Base-by-base conservation (phyloP, 1,140 invertebrate species). In the Cardiocondyla obscurior region DNA sequence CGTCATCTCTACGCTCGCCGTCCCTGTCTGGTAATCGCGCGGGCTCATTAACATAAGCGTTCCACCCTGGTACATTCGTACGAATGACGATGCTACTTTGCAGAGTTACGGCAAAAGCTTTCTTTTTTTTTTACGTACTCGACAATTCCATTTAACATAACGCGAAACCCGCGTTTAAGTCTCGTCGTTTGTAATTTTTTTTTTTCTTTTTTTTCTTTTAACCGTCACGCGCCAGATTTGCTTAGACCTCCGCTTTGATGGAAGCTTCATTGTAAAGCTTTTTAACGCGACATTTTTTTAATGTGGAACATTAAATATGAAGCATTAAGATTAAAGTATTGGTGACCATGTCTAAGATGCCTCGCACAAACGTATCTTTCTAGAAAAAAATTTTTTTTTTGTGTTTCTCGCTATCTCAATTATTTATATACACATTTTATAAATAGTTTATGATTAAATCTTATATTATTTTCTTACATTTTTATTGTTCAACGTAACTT, bases 31-130 rank as follows among this genome's bases (percentile, higher is more conserved):
- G 58, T 85, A 88, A 88, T 88, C 87, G 87, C 64, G 19, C 51
- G 64, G 67, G 64, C 81, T 81, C 86, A 88, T 88, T 88, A 88
- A 82, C 87, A 88, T 88, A 88, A 83, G 81, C 86, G 87, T 88
- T 88, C 87, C 86, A 88, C 81, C 73, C 86, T 81, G 87, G 46
- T 88, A 88, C 87, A 84, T 88, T 85, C 73, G 85, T 79, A 76
- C 85, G 74, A 84, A 58, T 84, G 81, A 77, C 67, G 64, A 53
- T 82, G 67, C 73, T 39, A 85, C 46, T 88, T 79, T 58, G 77
- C 60, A n/a, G 16, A 25, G 19, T 36, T 55, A 16, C 6, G 1
- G 39, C 36, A 3, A 22, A 33, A 62, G 44, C 19, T 44, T 64
- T 77, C 28, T 77, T 39, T 39, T 53, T 25, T n/a, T 62, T 25